Evolutionary conservation across 2,888 invertebrate genomes (phyloP).

Genomic region (Coelopa pilipes): DNA sequence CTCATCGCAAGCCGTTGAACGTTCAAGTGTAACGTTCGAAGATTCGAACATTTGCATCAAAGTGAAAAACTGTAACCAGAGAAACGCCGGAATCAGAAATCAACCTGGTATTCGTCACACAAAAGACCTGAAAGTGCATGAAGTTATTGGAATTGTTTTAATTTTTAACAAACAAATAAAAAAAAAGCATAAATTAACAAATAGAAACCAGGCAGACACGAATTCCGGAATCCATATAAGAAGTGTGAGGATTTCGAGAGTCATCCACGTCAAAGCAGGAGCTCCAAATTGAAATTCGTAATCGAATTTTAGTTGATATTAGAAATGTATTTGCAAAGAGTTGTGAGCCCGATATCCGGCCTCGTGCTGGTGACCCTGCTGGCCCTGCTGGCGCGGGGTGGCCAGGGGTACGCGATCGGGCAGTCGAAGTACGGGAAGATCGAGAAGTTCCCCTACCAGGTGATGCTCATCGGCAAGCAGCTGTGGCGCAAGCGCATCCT

Average conservation of each 20-base stretch:
- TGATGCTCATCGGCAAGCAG: conserved; percentile 65
- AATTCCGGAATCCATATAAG: no score
- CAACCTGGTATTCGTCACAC: no score
- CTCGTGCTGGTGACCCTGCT: conserved; percentile 32
- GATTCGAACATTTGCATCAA: conserved; percentile 11
- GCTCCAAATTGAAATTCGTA: no score
- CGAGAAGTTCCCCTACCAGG: conserved; percentile 64
- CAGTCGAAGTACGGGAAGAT: conserved; percentile 60
- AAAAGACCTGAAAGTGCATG: no score
- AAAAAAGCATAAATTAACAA: no score
- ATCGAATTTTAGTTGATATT: neutral
- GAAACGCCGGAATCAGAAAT: neutral
- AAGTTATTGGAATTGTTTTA: no score
- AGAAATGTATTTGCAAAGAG: conserved; percentile 39
- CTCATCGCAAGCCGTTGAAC: no score
- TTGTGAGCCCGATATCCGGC: conserved; percentile 27
- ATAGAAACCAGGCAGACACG: neutral
- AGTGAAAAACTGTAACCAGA: neutral
- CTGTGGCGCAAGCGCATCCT: conserved; percentile 61
- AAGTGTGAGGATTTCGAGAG: no score
- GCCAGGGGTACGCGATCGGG: conserved; percentile 57
- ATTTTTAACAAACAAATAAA: no score
- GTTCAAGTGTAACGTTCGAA: conserved; percentile 12
- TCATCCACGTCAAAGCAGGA: no score
- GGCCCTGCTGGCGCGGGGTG: conserved; percentile 2